Base-by-base conservation (phyloP, 2,888 invertebrate genomes). In the Arrhopalites spinosus region DNA sequence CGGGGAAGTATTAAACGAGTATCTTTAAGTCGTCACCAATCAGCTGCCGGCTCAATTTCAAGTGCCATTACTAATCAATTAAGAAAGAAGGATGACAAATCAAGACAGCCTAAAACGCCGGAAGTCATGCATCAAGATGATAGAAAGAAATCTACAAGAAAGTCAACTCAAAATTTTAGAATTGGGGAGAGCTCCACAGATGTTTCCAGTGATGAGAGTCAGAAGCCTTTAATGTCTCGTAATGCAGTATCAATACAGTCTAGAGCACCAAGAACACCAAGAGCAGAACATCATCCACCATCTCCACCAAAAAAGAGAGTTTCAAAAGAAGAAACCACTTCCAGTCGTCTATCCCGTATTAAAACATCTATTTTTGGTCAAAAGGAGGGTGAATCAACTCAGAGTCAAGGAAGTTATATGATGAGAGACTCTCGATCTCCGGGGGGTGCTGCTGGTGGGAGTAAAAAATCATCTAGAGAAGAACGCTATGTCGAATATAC, bases 131-230 rank as follows among this genome's bases (percentile, higher is more conserved):
- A 63, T 25, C n/a, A 23, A 1, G 70, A 70, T 47, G 61, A 43
- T 5, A 25, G 74, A 13, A 61, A 69, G 17, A 56, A 53, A 53
- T 29, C 45, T 7, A 27, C 47, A 7, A 61, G 69, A 43, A 68
- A 68, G 30, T 64, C 50, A 2, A 69, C 56, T 29, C 45, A 61
- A 36, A 63, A 43, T 64, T 56, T 72, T 29, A 50, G 47, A 8
- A 47, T 73, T 45, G 66, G 67, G 2, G 81, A 81, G 1, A 77
- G 75, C 23, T 80, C 82, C 0, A 81, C 79, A 64, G 81, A 82
- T 23, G 78, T 80, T 11, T 81, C 81, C 0, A 82, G 82, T 77
- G 82, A 82, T 63, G 82, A 82, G 66, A 80, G 80, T 43, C 80
- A 81, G 74, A 82, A 79, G 59, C 81, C 82, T 29, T 70, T 82